phyloP scores from a whole-genome alignment of 37 sponge, comb jelly and placozoan species.

The Diacarnus erythraeanus region DNA sequence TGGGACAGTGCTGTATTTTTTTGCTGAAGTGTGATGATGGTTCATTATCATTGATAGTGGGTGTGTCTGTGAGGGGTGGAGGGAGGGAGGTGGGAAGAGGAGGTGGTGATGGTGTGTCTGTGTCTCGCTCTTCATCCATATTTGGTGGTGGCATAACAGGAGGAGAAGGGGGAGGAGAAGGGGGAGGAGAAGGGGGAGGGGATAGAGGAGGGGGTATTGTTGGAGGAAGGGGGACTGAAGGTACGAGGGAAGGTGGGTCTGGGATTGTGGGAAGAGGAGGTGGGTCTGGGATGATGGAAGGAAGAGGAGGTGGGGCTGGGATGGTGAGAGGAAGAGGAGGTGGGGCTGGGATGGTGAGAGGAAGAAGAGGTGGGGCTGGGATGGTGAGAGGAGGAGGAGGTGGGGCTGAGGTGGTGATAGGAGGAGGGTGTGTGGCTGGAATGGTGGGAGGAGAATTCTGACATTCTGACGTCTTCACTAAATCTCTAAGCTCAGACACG shows the following conservation, averaged over 20 bases:
- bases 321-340: conserved; percentile 1
- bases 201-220: background rate
- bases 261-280: background rate
- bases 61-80: background rate
- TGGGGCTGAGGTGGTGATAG: background rate
- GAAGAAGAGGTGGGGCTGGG: background rate
- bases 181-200: background rate
- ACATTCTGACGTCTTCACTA: conserved; percentile 1
- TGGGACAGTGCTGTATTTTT: background rate
- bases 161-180: background rate
- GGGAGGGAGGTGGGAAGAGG: background rate
- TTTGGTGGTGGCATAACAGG: background rate
- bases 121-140: background rate
- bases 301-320: background rate
- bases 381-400: conserved; percentile 14
- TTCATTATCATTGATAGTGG: background rate
- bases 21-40: background rate
- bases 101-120: background rate
- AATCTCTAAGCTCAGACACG: conserved; percentile 2
- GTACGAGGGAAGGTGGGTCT: background rate
- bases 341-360: background rate
- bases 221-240: background rate
- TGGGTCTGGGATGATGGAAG: background rate
- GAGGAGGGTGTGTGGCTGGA: conserved; percentile 14
- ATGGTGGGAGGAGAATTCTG: background rate